Base-by-base conservation (phyloP, 2,888 invertebrate genomes). In the Alloplasta piceator region DNA sequence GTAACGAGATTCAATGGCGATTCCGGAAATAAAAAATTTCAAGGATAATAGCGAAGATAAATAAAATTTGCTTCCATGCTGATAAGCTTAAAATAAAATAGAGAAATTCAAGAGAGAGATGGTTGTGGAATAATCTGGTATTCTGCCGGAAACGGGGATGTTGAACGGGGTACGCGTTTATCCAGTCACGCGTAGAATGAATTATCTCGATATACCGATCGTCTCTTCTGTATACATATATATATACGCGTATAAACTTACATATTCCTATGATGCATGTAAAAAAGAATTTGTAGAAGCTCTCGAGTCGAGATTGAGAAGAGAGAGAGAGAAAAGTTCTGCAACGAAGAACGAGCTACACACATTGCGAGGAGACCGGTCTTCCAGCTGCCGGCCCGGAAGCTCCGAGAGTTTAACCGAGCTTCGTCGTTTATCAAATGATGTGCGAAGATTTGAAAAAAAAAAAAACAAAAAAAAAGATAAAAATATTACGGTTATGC, bases 91-190 rank as follows among this genome's bases (percentile, higher is more conserved):
- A n/a, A n/a, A n/a, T n/a, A n/a, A n/a, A n/a, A n/a, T n/a, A n/a
- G n/a, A n/a, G n/a, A n/a, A n/a, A n/a, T n/a, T n/a, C n/a, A 60
- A 71, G 71, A 41, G 10, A 58, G 9, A 9, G 26, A 58, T 6
- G 14, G 48, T n/a, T 16, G 26, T n/a, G 36, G 38, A 16, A 36
- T 70, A n/a, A 81, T 81, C 78, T 74, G 55, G 77, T 71, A n/a
- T n/a, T 81, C 74, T 81, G 55, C 74, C 81, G 74, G 77, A 78
- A 81, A 81, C 74, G 71, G 66, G 71, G 50, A 67, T 72, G 60
- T 70, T 68, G 38, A 74, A 77, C 73, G 66, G n/a, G 73, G 58
- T 70, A 77, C 77, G 68, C 77, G 73, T 81, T 81, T 77, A 81
- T 81, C 73, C 73, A 77, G 81, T 78, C 72, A 56, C 72, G 68